Evolutionary conservation across 2,113 vertebrate species (phyloP).

Genomic region (Scolopax mira): DNA sequence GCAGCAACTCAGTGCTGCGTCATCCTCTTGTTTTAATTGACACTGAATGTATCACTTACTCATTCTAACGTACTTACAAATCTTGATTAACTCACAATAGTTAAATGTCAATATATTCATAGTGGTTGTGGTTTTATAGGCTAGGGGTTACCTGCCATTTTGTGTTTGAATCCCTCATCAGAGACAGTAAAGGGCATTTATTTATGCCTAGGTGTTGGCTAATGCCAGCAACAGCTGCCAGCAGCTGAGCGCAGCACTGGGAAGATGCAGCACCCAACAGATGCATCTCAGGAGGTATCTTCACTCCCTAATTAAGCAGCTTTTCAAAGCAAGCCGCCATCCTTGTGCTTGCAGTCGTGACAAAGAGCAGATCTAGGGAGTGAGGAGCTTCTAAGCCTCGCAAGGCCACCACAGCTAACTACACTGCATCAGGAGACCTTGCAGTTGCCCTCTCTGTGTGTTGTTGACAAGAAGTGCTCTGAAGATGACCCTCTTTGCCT

Average conservation of each 20-base stretch:
- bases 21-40: conserved; percentile 52
- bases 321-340: not conserved
- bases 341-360: not conserved
- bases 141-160: conserved; percentile 24
- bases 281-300: not conserved
- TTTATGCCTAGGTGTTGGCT: not conserved
- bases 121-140: conserved; percentile 14
- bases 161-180: conserved; percentile 17
- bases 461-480: not conserved
- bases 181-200: not conserved
- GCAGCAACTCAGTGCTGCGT: conserved; percentile 33
- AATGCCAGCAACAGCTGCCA: not conserved
- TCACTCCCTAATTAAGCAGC: not conserved
- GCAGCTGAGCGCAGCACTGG: not conserved
- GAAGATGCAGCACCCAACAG: not conserved
- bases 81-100: conserved; percentile 53
- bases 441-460: not conserved
- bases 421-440: not conserved
- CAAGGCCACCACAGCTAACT: not conserved
- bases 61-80: conserved; percentile 3
- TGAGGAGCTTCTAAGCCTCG: not conserved
- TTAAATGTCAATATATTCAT: conserved; percentile 50
- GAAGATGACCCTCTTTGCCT: not conserved
- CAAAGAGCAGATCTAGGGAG: not conserved
- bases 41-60: conserved; percentile 35